phyloP scores from a whole-genome alignment of 2,113 vertebrate species.

The Hyla sarda region DNA sequence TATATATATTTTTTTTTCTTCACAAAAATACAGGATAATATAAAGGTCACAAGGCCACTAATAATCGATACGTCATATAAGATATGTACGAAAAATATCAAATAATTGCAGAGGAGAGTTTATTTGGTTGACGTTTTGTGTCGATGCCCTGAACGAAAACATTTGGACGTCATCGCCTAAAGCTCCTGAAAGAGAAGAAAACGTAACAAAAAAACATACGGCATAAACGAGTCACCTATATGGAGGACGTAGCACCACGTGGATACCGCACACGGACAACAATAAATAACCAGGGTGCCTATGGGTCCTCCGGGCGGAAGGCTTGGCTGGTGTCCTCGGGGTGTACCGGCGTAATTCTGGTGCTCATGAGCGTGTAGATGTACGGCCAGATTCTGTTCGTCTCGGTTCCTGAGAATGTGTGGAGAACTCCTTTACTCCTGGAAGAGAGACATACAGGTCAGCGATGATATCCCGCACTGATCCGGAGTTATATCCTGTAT shows the following conservation, averaged over 20 bases:
- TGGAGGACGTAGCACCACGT: slow-evolving; percentile 61
- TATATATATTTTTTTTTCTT: slow-evolving; percentile 33
- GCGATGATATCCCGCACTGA: too few relatives aligned
- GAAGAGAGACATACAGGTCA: slow-evolving; percentile 50
- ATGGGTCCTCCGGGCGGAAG: slow-evolving; percentile 57
- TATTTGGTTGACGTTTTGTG: neutral
- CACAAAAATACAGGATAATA: slow-evolving; percentile 52
- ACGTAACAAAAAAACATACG: slow-evolving; percentile 18
- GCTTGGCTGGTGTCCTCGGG: slow-evolving; percentile 70
- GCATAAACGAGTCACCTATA: slow-evolving; percentile 1
- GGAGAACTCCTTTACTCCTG: slow-evolving; percentile 89
- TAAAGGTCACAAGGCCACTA: slow-evolving; percentile 33
- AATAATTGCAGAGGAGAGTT: neutral
- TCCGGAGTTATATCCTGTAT: too few relatives aligned
- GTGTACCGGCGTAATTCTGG: slow-evolving; percentile 78
- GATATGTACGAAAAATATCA: neutral
- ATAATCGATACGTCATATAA: slow-evolving; percentile 16
- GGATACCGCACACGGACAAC: slow-evolving; percentile 47
- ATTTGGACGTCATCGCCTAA: neutral
- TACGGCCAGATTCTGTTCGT: slow-evolving; percentile 97
- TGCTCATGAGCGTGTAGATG: slow-evolving; percentile 86
- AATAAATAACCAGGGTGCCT: slow-evolving; percentile 19
- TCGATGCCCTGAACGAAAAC: slow-evolving; percentile 13
- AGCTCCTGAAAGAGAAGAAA: slow-evolving; percentile 2
- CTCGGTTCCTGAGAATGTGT: slow-evolving; percentile 95